Evolutionary conservation across 2,888 invertebrate genomes (phyloP).

Genomic region (Sinelater perroti): DNA sequence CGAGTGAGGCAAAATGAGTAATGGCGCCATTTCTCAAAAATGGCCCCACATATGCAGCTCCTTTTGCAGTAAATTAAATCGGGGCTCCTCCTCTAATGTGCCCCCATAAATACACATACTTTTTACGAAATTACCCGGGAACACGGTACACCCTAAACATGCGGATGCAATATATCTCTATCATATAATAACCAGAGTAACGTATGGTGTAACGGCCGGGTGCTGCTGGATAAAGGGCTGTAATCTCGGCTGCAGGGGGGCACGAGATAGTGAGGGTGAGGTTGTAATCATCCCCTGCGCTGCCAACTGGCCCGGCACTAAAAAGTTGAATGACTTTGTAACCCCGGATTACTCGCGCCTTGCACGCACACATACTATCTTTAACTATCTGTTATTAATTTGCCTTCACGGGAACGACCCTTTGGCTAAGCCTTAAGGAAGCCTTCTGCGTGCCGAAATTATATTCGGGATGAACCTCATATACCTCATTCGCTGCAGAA

Average conservation of each 20-base stretch:
- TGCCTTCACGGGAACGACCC: slow-evolving; percentile 31
- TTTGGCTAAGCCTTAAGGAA: slow-evolving; percentile 28
- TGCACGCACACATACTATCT: slow-evolving; percentile 49
- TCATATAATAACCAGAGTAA: slow-evolving; percentile 57
- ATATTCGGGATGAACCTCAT: slow-evolving; percentile 27
- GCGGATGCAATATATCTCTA: slow-evolving; percentile 57
- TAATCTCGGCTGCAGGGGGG: slow-evolving; percentile 50
- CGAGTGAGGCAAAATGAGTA: slow-evolving; percentile 7
- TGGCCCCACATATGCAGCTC: slow-evolving; percentile 7
- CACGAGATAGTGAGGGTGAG: slow-evolving; percentile 44
- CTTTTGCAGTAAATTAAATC: slow-evolving; percentile 26
- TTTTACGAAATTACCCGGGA: slow-evolving; percentile 53
- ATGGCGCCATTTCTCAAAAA: slow-evolving; percentile 11
- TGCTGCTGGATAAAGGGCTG: slow-evolving; percentile 51
- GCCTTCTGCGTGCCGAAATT: slow-evolving; percentile 27
- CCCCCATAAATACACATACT: slow-evolving; percentile 38
- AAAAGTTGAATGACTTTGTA: slow-evolving; percentile 57
- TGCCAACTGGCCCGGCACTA: slow-evolving; percentile 57
- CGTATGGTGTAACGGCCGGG: slow-evolving; percentile 53
- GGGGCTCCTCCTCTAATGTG: slow-evolving; percentile 17
- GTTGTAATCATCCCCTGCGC: slow-evolving; percentile 51
- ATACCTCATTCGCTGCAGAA: slow-evolving; percentile 20
- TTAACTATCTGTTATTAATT: slow-evolving; percentile 39
- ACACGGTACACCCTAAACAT: slow-evolving; percentile 51
- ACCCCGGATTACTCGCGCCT: slow-evolving; percentile 48